These are phyloP conservation scores for Oreochromis mossambicus DNA, from an alignment of 2,797 vertebrate genomes.

Conservation along the genomic window DNA sequence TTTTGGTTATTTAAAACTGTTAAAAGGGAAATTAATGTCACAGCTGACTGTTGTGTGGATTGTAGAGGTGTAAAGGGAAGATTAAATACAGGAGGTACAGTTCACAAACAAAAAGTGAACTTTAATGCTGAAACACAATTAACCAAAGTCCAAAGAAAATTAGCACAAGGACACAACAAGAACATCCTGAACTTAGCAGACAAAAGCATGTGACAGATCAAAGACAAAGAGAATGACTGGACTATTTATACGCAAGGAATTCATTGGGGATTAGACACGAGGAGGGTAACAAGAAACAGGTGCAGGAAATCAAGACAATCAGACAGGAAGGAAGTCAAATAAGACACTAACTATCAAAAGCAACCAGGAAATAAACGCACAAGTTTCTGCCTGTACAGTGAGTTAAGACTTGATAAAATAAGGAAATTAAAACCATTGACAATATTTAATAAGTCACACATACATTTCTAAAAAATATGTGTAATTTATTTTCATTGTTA, in stretches of 20 bases:
- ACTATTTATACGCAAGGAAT: neutral
- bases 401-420: neutral
- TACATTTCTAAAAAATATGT: neutral
- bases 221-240: neutral
- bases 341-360: neutral
- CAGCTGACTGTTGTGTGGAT: rapidly evolving
- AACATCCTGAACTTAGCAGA: neutral
- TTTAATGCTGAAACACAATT: neutral
- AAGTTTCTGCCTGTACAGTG: neutral
- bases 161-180: neutral
- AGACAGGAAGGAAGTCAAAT: neutral
- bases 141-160: neutral
- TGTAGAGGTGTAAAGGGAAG: neutral
- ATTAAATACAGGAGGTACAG: neutral
- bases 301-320: neutral
- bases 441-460: neutral
- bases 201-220: neutral
- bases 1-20: neutral
- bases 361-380: neutral
- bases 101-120: neutral
- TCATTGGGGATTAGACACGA: neutral
- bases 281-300: neutral
- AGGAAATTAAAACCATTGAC: neutral
- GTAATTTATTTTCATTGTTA: neutral
- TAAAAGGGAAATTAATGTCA: rapidly evolving